A percentile compares a stretch with the other conserved stretches of the same genome.
Evolutionary conservation across 2,888 invertebrate genomes (phyloP).

Genomic region (Apodemia mormo): DNA sequence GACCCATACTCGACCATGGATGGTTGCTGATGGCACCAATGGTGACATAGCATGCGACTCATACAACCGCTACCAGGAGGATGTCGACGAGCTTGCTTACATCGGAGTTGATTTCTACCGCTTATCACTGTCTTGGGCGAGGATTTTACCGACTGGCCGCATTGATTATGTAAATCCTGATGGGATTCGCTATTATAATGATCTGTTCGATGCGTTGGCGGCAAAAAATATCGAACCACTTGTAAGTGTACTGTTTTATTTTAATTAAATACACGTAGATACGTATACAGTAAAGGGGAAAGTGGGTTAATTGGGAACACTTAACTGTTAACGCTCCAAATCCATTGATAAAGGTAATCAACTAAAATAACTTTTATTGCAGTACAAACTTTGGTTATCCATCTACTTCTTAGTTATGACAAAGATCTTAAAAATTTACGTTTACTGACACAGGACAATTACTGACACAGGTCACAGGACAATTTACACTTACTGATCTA

Average conservation of each 20-base stretch:
- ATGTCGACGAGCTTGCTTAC: constrained; percentile 71
- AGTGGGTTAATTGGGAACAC: too few relatives aligned
- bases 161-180: constrained; percentile 78
- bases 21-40: constrained; percentile 82
- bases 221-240: constrained; percentile 84
- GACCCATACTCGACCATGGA: constrained; percentile 77
- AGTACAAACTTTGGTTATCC: too few relatives aligned
- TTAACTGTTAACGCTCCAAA: too few relatives aligned
- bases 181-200: constrained; percentile 85
- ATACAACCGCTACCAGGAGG: constrained; percentile 84
- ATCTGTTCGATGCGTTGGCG: constrained; percentile 83
- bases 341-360: too few relatives aligned
- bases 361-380: too few relatives aligned
- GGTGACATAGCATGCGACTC: constrained; percentile 87
- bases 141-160: constrained; percentile 83
- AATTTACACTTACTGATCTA: too few relatives aligned
- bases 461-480: too few relatives aligned
- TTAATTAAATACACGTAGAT: neutral
- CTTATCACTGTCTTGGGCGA: constrained; percentile 83
- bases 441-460: too few relatives aligned
- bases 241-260: constrained; percentile 48
- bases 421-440: too few relatives aligned
- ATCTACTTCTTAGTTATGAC: too few relatives aligned
- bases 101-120: constrained; percentile 81
- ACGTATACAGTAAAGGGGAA: too few relatives aligned